These are phyloP conservation scores for Orchesella flavescens DNA, from an alignment of 2,888 invertebrate genomes.

Conservation along the genomic window DNA sequence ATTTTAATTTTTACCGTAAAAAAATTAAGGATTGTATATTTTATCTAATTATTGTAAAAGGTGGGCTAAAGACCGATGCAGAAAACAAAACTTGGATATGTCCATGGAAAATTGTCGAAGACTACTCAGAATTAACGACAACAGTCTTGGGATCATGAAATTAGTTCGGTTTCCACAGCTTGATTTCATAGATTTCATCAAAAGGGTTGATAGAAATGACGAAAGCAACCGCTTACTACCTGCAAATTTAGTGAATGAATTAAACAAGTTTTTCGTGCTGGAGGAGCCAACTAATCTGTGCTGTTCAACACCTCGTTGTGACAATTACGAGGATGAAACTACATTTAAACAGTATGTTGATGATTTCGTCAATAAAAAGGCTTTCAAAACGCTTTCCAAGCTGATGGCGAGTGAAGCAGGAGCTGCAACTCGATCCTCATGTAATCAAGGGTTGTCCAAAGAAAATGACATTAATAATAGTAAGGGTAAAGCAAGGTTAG, in stretches of 20 bases:
- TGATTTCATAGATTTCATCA: neutral
- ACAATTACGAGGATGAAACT: neutral
- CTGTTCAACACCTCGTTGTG: neutral
- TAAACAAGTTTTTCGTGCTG: neutral
- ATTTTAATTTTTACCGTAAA: too few relatives aligned
- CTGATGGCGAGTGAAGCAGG: too few relatives aligned
- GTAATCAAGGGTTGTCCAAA: too few relatives aligned
- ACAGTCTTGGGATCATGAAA: neutral
- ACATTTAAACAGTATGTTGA: neutral
- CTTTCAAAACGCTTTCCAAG: too few relatives aligned
- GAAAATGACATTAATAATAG: too few relatives aligned
- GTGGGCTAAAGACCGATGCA: constrained; percentile 9
- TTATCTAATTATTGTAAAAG: neutral
- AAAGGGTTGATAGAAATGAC: neutral
- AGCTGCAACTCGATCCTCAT: too few relatives aligned
- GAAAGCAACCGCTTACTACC: neutral
- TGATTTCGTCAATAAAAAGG: too few relatives aligned
- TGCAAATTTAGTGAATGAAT: neutral
- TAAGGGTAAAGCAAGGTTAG: too few relatives aligned
- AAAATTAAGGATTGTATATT: too few relatives aligned
- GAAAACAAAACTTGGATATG: too few relatives aligned
- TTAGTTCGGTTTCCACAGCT: constrained; percentile 15
- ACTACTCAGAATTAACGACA: neutral
- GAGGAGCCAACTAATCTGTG: neutral
- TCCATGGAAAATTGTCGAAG: neutral